phyloP scores from a whole-genome alignment of 1,140 invertebrate genomes.

The Drosophila lacteicornis region DNA sequence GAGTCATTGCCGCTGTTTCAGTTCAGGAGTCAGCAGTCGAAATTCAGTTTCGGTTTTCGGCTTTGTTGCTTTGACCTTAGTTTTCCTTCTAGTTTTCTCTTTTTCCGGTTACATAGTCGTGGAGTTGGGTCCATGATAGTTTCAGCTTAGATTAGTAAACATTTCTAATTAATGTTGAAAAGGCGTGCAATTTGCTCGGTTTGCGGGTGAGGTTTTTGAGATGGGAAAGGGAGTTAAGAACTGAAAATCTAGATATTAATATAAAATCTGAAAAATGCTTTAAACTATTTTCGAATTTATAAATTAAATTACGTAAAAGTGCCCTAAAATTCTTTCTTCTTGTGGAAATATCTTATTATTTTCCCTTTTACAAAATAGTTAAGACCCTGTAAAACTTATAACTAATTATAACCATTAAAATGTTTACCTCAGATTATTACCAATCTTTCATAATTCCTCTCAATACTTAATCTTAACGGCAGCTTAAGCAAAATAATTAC shows the following conservation, averaged over 20 bases:
- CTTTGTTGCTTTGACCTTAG: slow-evolving; percentile 63
- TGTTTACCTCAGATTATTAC: neutral
- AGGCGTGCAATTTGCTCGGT: slow-evolving; percentile 19
- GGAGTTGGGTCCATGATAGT: slow-evolving; percentile 28
- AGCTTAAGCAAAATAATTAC: neutral
- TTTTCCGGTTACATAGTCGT: slow-evolving; percentile 10
- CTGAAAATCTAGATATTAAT: neutral
- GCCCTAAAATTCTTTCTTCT: too few species aligned
- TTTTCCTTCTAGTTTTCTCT: slow-evolving; percentile 7
- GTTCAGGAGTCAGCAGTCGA: slow-evolving; percentile 33
- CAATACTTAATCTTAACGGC: neutral
- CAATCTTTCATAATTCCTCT: neutral
- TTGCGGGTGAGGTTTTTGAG: slow-evolving; percentile 4
- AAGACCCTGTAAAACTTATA: neutral
- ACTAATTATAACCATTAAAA: neutral
- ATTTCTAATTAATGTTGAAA: slow-evolving; percentile 72
- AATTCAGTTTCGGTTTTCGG: slow-evolving; percentile 33
- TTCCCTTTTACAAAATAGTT: too few species aligned
- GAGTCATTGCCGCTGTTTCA: slow-evolving; percentile 29
- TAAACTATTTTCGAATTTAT: neutral
- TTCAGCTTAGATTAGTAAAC: slow-evolving; percentile 53
- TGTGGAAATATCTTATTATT: too few species aligned
- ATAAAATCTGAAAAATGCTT: neutral
- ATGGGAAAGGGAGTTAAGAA: neutral
- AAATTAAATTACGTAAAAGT: too few species aligned